Conservation (phyloP, 2,888 invertebrate genomes). For the Steromphala cineraria region DNA sequence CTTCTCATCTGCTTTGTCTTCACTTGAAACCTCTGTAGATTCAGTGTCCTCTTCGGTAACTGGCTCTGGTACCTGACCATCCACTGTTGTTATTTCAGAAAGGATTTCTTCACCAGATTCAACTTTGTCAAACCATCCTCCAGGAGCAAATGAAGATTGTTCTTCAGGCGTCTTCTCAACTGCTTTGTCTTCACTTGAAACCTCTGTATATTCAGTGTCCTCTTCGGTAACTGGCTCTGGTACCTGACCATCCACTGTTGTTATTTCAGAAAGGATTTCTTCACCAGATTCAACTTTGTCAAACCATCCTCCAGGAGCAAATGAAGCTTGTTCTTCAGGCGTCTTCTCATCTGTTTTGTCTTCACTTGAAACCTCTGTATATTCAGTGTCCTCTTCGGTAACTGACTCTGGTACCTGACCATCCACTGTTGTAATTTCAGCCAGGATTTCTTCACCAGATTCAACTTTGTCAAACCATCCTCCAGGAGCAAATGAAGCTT, state of each 20-base stretch:
- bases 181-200: background rate
- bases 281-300: background rate
- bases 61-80: conserved; percentile 18
- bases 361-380: background rate
- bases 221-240: background rate
- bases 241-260: background rate
- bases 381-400: background rate
- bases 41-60: background rate
- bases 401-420: background rate
- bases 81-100: conserved; percentile 3
- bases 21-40: background rate
- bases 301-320: conserved; percentile 8
- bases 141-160: background rate
- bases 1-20: background rate
- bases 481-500: background rate
- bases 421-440: background rate
- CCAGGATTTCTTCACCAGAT: background rate
- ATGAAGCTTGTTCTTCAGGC: background rate
- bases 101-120: background rate
- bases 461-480: conserved; percentile 8
- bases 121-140: background rate
- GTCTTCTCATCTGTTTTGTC: background rate
- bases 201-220: background rate
- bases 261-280: background rate
- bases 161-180: conserved; percentile 14